Conservation (phyloP, 2,888 invertebrate genomes). For the Scotopteryx bipunctaria region DNA sequence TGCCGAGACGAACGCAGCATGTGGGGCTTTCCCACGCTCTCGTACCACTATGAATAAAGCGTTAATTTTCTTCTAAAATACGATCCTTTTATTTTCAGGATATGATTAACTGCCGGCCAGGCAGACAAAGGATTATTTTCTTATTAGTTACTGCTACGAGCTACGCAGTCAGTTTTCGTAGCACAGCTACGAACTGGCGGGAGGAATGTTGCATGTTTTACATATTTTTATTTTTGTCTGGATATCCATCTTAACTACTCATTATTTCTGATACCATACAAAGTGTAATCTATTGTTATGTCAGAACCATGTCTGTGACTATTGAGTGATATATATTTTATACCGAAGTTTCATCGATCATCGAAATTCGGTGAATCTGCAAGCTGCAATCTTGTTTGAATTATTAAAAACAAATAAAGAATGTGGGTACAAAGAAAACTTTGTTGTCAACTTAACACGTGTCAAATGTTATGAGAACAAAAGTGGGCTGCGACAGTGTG, state of each 20-base stretch:
- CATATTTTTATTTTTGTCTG: background rate
- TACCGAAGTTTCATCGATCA: background rate
- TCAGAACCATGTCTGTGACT: too few species aligned
- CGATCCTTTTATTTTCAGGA: constrained; percentile 19
- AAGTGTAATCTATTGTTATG: too few species aligned
- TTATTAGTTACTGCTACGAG: constrained; percentile 11
- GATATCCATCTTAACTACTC: too few species aligned
- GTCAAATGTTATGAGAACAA: constrained; percentile 56
- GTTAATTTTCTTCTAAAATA: constrained; percentile 39
- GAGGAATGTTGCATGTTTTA: background rate
- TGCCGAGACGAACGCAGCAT: constrained; percentile 57
- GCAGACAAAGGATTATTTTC: constrained; percentile 10
- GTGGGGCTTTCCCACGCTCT: constrained; percentile 58
- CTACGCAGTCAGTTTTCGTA: constrained; percentile 14
- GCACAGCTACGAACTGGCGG: constrained; percentile 14
- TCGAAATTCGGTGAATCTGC: background rate
- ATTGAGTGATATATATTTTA: too few species aligned
- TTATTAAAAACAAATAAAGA: constrained; percentile 13
- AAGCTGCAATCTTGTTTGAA: background rate
- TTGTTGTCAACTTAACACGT: too few species aligned
- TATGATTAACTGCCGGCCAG: constrained; percentile 21
- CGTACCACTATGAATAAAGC: constrained; percentile 38
- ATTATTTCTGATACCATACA: too few species aligned
- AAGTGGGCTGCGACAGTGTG: constrained; percentile 64
- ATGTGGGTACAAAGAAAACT: constrained; percentile 29